Evolutionary conservation across 2,113 vertebrate species (phyloP).

Genomic region (Dasyprocta punctata): DNA sequence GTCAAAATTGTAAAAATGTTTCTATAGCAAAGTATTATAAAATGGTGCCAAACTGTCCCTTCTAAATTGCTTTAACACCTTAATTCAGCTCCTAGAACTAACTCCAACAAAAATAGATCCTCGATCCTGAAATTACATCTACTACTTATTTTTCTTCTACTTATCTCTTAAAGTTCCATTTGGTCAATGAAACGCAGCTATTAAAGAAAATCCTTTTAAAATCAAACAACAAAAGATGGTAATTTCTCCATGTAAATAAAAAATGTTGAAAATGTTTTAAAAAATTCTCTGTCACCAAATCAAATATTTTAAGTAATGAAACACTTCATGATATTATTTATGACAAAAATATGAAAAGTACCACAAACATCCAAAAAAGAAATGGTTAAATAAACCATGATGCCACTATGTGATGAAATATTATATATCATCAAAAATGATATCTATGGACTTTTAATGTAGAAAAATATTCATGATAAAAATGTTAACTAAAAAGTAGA

Average conservation of each 20-base stretch:
- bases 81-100: neutral
- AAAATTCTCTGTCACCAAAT: neutral
- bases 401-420: neutral
- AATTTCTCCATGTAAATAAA: neutral
- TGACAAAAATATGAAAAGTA: slow-evolving; percentile 35
- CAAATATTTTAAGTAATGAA: slow-evolving; percentile 45
- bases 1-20: slow-evolving; percentile 9
- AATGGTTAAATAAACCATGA: slow-evolving; percentile 39
- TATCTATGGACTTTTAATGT: neutral
- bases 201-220: slow-evolving; percentile 29
- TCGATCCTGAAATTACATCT: neutral
- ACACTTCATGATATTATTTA: neutral
- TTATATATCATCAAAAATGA: neutral
- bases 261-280: neutral
- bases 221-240: neutral
- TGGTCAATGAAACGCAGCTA: slow-evolving; percentile 37
- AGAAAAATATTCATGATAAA: slow-evolving; percentile 39
- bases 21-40: slow-evolving; percentile 14
- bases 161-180: slow-evolving; percentile 40
- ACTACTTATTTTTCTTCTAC: neutral
- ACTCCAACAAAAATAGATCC: neutral
- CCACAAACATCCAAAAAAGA: slow-evolving; percentile 23
- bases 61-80: neutral
- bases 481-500: slow-evolving; percentile 14
- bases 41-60: neutral